Evolutionary conservation across 2,797 vertebrate species (phyloP).

Genomic region (Sebastes oblongus): DNA sequence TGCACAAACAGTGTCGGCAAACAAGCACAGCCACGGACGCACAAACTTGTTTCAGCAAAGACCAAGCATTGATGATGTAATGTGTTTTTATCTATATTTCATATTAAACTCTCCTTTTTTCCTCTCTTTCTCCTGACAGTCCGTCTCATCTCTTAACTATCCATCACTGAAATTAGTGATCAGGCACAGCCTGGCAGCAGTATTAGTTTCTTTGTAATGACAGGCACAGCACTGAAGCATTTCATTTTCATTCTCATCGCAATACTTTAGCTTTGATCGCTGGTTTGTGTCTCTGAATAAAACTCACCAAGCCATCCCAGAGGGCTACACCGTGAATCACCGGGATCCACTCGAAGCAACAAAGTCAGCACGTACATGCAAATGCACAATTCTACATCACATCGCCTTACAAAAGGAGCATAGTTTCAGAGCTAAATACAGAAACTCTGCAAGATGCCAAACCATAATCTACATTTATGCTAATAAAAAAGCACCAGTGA

Average conservation of each 20-base stretch:
- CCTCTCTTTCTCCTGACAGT: not conserved
- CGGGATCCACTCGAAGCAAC: conserved; percentile 15
- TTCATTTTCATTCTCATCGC: conserved; percentile 43
- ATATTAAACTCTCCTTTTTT: not conserved
- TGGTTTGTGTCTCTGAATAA: conserved; percentile 46
- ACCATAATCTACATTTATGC: conserved; percentile 4
- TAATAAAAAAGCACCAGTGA: not conserved
- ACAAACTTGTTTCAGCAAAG: conserved; percentile 16
- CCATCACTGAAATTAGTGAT: conserved; percentile 55
- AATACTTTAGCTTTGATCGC: conserved; percentile 52
- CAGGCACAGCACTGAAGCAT: conserved; percentile 18
- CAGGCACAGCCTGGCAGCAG: conserved; percentile 29
- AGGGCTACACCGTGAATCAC: conserved; percentile 31
- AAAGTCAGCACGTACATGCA: conserved; percentile 30
- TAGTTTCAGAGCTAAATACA: conserved; percentile 21
- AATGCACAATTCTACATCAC: conserved; percentile 2
- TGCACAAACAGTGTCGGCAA: conserved; percentile 48
- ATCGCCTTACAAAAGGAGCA: conserved; percentile 4
- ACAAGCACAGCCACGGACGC: conserved; percentile 26
- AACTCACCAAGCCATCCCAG: conserved; percentile 38
- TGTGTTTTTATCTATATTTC: conserved; percentile 8
- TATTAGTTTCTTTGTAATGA: conserved; percentile 39
- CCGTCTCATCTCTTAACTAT: conserved; percentile 33
- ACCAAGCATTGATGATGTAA: conserved; percentile 18
- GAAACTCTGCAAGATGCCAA: not conserved